A percentile compares a stretch with the other conserved stretches of the same genome.
phyloP scores from a whole-genome alignment of 1,140 invertebrate species.

The Holotrichia oblita region DNA sequence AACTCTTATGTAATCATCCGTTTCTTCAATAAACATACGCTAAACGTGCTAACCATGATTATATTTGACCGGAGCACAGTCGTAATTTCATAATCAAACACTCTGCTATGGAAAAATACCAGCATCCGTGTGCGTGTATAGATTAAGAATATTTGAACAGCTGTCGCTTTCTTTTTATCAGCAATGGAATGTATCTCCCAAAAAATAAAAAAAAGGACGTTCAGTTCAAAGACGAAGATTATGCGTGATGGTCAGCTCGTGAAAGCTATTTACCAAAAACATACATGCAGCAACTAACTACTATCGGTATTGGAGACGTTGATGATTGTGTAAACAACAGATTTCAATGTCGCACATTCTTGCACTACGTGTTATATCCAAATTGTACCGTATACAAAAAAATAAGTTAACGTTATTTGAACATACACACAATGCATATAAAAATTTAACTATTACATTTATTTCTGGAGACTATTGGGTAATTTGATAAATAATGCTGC shows the following conservation, averaged over 20 bases:
- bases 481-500: no score
- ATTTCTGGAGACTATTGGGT: no score
- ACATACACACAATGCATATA: no score
- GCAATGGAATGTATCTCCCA: neutral
- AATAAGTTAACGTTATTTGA: no score
- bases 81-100: slow-evolving; percentile 10
- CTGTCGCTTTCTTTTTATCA: slow-evolving; percentile 24
- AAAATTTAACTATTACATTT: no score
- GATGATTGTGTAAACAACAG: neutral
- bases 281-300: neutral
- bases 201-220: neutral
- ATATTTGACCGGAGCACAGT: neutral
- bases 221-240: neutral
- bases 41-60: neutral
- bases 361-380: no score
- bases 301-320: neutral
- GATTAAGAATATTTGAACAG: neutral
- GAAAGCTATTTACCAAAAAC: slow-evolving; percentile 11
- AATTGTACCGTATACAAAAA: no score
- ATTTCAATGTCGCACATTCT: neutral
- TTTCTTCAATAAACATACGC: neutral
- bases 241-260: neutral
- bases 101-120: neutral
- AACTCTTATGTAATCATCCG: neutral
- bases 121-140: neutral